Evolutionary conservation across 1,140 invertebrate genomes (phyloP).

Genomic region (Lethrus apterus): DNA sequence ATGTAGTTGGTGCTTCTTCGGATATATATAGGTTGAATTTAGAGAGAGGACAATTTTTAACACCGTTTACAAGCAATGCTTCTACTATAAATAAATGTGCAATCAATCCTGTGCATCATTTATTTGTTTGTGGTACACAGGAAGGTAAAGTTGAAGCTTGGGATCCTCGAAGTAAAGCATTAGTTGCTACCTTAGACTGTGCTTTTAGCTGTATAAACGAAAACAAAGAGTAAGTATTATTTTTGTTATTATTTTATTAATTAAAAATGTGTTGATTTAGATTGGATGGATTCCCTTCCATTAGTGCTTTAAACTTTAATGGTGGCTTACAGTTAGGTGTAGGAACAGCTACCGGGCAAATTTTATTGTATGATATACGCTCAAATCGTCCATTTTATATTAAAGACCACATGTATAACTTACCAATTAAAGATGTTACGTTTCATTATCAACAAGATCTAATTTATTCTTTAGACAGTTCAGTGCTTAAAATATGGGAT

Average conservation of each 20-base stretch:
- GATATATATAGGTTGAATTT: slow-evolving; percentile 95
- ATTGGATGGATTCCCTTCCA: slow-evolving; percentile 59
- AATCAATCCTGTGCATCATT: slow-evolving; percentile 83
- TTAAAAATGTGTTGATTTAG: slow-evolving; percentile 38
- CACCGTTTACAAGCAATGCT: slow-evolving; percentile 69
- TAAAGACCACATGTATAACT: slow-evolving; percentile 93
- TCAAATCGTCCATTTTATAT: slow-evolving; percentile 79
- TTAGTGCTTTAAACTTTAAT: slow-evolving; percentile 75
- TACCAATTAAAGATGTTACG: slow-evolving; percentile 84
- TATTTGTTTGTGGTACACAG: slow-evolving; percentile 81
- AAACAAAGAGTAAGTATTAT: slow-evolving; percentile 47
- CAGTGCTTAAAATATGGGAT: slow-evolving; percentile 93
- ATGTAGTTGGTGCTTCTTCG: slow-evolving; percentile 77
- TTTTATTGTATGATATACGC: slow-evolving; percentile 91
- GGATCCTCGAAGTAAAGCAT: slow-evolving; percentile 76
- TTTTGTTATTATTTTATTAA: slow-evolving; percentile 3
- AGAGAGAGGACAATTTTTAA: slow-evolving; percentile 89
- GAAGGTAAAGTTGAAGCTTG: slow-evolving; percentile 92
- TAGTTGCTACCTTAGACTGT: slow-evolving; percentile 79
- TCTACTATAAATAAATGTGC: slow-evolving; percentile 76
- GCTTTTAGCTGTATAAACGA: slow-evolving; percentile 62
- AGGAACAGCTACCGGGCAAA: slow-evolving; percentile 87
- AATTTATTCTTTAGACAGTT: slow-evolving; percentile 86
- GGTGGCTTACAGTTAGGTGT: slow-evolving; percentile 81
- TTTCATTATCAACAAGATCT: slow-evolving; percentile 77